These are phyloP conservation scores for Talpa occidentalis DNA, from an alignment of 2,113 vertebrate species.

Conservation along the genomic window DNA sequence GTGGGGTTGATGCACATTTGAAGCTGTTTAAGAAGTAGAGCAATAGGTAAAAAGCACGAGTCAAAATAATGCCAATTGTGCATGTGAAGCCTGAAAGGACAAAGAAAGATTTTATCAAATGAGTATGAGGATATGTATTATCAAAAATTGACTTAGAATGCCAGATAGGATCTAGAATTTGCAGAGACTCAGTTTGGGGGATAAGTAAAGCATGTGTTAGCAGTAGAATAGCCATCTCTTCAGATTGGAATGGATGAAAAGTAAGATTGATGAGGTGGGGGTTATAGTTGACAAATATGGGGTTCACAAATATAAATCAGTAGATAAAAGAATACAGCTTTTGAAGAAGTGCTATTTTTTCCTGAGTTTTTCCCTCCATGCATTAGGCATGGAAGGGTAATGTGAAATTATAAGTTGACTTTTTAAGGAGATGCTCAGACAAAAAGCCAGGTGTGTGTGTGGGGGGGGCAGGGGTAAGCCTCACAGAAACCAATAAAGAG, in stretches of 20 bases:
- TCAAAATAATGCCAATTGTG: neutral
- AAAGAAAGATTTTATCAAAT: neutral
- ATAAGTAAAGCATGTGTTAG: neutral
- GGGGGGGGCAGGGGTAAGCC: neutral
- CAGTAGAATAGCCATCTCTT: neutral
- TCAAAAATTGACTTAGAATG: neutral
- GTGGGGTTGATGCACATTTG: rapidly evolving
- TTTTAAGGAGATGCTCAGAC: neutral
- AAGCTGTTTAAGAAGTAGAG: neutral
- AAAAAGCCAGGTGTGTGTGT: neutral
- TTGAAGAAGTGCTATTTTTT: neutral
- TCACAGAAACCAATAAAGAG: neutral
- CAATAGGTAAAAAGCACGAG: neutral
- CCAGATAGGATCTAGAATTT: neutral
- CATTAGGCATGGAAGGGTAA: neutral
- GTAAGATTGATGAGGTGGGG: neutral
- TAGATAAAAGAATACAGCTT: neutral
- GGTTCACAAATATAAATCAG: neutral
- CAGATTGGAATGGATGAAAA: neutral
- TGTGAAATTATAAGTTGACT: neutral
- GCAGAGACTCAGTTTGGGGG: neutral
- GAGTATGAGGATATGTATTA: neutral
- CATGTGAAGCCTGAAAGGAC: neutral
- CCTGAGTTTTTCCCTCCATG: neutral
- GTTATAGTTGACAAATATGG: too few relatives aligned